Conservation (phyloP, 2,797 vertebrate species). For the Gadopsis bispinosus region DNA sequence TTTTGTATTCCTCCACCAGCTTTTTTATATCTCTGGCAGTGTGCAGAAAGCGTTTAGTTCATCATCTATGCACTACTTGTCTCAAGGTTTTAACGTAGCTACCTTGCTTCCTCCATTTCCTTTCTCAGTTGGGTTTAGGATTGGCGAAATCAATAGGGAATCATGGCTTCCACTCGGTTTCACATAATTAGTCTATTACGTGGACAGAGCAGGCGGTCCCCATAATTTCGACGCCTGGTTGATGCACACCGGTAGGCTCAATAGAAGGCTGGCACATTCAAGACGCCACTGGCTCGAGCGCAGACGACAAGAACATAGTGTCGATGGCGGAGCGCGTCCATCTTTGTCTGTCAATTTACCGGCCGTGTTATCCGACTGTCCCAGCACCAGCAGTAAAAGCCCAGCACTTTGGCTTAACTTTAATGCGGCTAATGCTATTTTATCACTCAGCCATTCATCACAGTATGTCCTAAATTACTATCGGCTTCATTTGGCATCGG, state of each 20-base stretch:
- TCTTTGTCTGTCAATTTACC: conserved; percentile 61
- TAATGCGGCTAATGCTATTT: conserved; percentile 62
- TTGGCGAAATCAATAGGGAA: neutral
- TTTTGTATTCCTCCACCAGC: neutral
- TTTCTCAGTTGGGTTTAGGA: neutral
- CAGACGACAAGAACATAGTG: conserved; percentile 21
- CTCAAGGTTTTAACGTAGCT: neutral
- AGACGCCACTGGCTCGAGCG: conserved; percentile 12
- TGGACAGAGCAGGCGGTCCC: conserved; percentile 9
- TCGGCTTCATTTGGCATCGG: conserved; percentile 63
- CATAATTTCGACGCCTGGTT: conserved; percentile 4
- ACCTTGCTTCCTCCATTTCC: neutral
- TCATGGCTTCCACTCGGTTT: neutral
- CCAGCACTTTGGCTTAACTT: conserved; percentile 44
- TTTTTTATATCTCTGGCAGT: neutral
- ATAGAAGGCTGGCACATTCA: conserved; percentile 8
- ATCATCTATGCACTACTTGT: neutral
- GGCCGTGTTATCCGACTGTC: conserved; percentile 55
- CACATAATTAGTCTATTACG: neutral
- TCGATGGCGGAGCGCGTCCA: conserved; percentile 50
- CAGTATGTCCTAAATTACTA: conserved; percentile 69
- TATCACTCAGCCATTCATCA: conserved; percentile 72
- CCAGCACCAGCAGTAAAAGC: conserved; percentile 53
- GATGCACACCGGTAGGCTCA: conserved; percentile 3
- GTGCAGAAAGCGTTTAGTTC: neutral